phyloP scores from a whole-genome alignment of 2,797 vertebrate genomes.

The Rallus crepitans region DNA sequence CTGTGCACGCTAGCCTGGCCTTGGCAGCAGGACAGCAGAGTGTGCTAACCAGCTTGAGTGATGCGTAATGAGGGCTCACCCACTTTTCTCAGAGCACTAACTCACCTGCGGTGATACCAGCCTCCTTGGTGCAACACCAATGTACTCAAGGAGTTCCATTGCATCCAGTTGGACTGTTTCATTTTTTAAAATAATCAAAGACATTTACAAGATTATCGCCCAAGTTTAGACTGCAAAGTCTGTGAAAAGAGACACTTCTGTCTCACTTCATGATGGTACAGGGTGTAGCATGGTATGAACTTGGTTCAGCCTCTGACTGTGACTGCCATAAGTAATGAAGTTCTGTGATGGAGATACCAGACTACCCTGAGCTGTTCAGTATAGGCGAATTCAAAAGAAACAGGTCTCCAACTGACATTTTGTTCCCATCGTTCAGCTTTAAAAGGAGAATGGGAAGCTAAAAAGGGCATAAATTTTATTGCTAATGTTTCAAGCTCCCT shows the following conservation, averaged over 20 bases:
- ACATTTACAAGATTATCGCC: not conserved
- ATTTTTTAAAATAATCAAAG: not conserved
- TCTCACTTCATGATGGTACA: not conserved
- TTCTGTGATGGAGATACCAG: not conserved
- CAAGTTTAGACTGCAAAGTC: not conserved
- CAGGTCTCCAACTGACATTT: not conserved
- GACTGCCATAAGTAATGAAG: not conserved
- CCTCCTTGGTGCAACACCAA: not conserved
- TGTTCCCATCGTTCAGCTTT: not conserved
- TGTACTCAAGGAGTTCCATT: not conserved
- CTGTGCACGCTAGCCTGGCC: not conserved
- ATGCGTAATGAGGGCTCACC: not conserved
- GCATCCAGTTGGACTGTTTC: not conserved
- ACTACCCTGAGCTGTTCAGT: not conserved
- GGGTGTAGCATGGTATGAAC: not conserved
- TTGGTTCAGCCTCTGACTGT: not conserved
- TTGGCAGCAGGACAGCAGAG: not conserved
- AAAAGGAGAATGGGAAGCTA: not conserved
- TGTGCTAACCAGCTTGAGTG: not conserved
- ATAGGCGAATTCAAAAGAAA: not conserved
- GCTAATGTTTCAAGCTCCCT: not conserved
- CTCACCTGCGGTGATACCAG: rapidly evolving
- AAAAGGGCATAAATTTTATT: not conserved
- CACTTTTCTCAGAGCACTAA: not conserved
- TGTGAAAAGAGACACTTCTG: not conserved